Base-by-base conservation (phyloP, 2,113 vertebrate genomes). In the Pteruthius melanotis region DNA sequence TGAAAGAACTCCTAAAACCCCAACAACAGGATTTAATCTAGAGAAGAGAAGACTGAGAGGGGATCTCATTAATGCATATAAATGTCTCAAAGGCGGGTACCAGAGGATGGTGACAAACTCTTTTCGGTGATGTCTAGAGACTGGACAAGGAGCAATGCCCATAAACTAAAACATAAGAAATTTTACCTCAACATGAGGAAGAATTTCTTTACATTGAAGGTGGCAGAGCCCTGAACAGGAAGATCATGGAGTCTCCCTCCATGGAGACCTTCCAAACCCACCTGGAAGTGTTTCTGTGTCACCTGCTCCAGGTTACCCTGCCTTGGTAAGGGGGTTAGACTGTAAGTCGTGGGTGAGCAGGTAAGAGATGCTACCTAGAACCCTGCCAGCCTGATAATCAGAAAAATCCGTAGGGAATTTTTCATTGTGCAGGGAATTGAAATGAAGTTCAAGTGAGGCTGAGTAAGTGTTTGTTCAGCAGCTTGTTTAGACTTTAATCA, bases 401-500 rank as follows among this genome's bases (percentile, higher is more conserved):
- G 63, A 45, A 69, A 86, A 83, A 86, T 35, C 45, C 0, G 0
- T 10, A 59, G 15, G 33, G 70, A 74, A 83, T 39, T 59, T 22
- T 33, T 57, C 37, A 53, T 23, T 1, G 1, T 85, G 44, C 22
- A 7, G 81, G 44, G 77, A 86, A 88, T 53, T 90, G 23, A 85
- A 95, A 91, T 92, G 82, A 60, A 69, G 49, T 60, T 81, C 47
- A 70, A 87, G 76, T 4, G 9, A 75, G 14, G 23, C 42, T 89
- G 30, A 74, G 71, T 33, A 66, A 33, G 47, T 90, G 77, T 95
- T 85, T 82, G 76, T 87, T 75, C 95, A 82, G 93, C 83, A 94
- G 59, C 83, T 85, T 92, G 20, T 87, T 95, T 81, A 63, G 33
- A 93, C 84, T 93, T 97, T 82, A 94, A 84, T 95, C 75, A 94